Evolutionary conservation across 2,797 vertebrate genomes (phyloP).

Genomic region (Threskiornis aethiopicus): DNA sequence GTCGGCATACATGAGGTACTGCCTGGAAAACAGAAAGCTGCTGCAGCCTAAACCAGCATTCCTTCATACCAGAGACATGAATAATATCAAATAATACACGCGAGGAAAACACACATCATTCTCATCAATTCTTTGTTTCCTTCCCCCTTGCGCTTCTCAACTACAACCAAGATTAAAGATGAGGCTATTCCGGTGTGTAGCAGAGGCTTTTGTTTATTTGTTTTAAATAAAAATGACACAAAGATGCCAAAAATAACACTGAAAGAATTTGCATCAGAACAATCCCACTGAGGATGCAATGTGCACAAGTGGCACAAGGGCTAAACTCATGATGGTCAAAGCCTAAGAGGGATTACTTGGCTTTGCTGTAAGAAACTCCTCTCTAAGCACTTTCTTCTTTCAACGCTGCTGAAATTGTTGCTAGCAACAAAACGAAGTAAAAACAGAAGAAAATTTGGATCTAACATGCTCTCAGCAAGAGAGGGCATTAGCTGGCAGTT

Average conservation of each 20-base stretch:
- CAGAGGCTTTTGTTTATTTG: neutral
- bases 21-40: neutral
- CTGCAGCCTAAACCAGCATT: neutral
- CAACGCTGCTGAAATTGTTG: neutral
- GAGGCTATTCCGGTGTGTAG: neutral
- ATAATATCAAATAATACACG: neutral
- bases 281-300: neutral
- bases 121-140: neutral
- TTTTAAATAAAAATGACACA: constrained; percentile 4
- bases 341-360: neutral
- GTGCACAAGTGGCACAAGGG: neutral
- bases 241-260: neutral
- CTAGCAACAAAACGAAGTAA: neutral
- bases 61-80: neutral
- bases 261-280: neutral
- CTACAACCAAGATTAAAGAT: neutral
- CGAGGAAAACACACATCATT: neutral
- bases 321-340: neutral
- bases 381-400: constrained; percentile 2
- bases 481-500: neutral
- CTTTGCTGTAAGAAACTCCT: neutral
- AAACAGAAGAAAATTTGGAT: neutral
- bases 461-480: neutral
- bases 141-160: neutral
- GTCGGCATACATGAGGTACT: neutral